Base-by-base conservation (phyloP, 2,797 vertebrate genomes). In the Paguma larvata region DNA sequence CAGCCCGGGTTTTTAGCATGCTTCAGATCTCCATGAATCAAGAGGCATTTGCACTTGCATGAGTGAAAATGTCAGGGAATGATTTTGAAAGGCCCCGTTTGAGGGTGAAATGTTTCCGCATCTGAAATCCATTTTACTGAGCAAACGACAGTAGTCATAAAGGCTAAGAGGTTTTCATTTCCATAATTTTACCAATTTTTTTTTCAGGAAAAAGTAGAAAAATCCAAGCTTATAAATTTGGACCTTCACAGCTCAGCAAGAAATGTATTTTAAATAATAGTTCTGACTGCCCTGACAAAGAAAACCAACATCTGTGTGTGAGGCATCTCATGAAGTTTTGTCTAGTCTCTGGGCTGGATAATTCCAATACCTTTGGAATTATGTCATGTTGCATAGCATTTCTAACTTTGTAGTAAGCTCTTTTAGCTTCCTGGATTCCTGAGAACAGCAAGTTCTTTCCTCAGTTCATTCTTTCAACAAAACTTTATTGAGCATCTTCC, bases 11-110 rank as follows among this genome's bases (percentile, higher is more conserved):
- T 94, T 92, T 97, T 95, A 94, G 95, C 96, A 89, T 95, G 85
- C 51, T 96, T 84, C 90, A 88, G n/a, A 83, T 94, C 95, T 90
- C 73, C 90, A 94, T 86, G 92, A 98, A 97, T 97, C 93, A 96
- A 94, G 78, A 97, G 94, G 59, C 97, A 96, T 98, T 97, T 97
- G 90, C 92, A 95, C 97, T 96, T 97, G 86, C 91, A 77, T 80
- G 77, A 97, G 95, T 78, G 85, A 94, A 98, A 98, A 97, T 98
- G 97, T 98, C 98, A 97, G 85, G 62, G 83, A 96, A 88, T 95
- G 89, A 91, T 97, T 96, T 75, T 96, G 96, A 98, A 97, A 97
- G 91, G 88, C 91, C 92, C 75, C 0, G 5, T 97, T 48, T 97
- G 78, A 97, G 93, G 91, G 96, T 53, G 79, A 97, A 97, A 97